Evolutionary conservation across 53 echinoderm and acorn worm genomes (phyloP).

Genomic region (Glandiceps talaboti): DNA sequence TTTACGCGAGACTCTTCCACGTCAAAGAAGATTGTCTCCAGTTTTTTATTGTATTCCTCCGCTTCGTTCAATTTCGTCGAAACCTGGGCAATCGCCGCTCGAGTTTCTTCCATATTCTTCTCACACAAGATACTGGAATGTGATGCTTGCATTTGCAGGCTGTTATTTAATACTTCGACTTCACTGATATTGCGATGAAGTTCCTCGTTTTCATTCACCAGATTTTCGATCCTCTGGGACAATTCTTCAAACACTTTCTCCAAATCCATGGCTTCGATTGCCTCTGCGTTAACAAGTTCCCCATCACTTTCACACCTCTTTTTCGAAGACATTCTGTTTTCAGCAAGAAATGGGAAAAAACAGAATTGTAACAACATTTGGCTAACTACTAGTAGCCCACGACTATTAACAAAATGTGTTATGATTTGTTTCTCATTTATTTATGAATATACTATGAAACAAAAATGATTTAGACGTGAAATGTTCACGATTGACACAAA

Average conservation of each 20-base stretch:
- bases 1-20: background rate
- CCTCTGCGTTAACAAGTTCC: background rate
- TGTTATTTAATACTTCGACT: background rate
- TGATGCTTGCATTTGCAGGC: background rate
- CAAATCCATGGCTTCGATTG: background rate
- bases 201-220: background rate
- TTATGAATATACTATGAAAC: too few species aligned
- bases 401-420: too few species aligned
- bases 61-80: background rate
- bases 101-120: background rate
- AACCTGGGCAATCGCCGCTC: background rate
- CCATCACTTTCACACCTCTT: too few species aligned
- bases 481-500: too few species aligned
- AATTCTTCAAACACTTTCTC: background rate
- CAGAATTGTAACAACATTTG: too few species aligned
- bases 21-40: background rate
- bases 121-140: background rate
- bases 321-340: too few species aligned
- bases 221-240: background rate
- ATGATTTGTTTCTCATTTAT: too few species aligned
- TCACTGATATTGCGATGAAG: background rate
- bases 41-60: background rate
- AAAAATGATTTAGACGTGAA: too few species aligned
- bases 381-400: too few species aligned
- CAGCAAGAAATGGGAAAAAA: too few species aligned